Evolutionary conservation across 2,797 vertebrate species (phyloP).

Genomic region (Alauda arvensis): DNA sequence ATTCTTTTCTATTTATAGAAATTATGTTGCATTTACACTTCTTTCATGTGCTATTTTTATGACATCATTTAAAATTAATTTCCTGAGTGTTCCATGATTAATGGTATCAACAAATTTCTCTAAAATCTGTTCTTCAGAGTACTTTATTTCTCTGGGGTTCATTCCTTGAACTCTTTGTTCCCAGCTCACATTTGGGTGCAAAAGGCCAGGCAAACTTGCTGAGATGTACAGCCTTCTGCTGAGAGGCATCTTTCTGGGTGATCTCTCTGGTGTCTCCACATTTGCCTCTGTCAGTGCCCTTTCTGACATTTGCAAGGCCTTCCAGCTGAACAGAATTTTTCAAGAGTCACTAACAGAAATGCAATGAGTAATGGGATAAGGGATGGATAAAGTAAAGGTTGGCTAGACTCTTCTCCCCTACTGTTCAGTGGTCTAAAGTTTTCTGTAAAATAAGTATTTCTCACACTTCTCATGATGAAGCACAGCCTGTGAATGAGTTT

Average conservation of each 20-base stretch:
- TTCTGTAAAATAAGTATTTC: neutral
- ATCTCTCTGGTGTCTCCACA: neutral
- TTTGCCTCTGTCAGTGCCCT: neutral
- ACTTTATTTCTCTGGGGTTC: neutral
- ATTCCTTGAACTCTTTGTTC: neutral
- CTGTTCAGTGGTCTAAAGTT: neutral
- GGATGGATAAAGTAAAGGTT: neutral
- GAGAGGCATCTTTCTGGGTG: neutral
- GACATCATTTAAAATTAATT: conserved; percentile 21
- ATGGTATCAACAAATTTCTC: neutral
- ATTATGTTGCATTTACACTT: neutral
- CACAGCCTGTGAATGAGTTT: neutral
- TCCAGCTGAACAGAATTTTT: neutral
- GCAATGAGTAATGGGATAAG: neutral
- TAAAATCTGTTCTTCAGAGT: neutral
- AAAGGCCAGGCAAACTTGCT: neutral
- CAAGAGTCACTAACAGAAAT: neutral
- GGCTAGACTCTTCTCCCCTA: neutral
- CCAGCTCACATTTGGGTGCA: neutral
- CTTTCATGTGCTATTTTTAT: conserved; percentile 34
- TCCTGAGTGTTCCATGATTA: conserved; percentile 18
- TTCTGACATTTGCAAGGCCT: neutral
- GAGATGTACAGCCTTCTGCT: neutral
- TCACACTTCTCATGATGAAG: neutral
- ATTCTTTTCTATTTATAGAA: conserved; percentile 1